These are phyloP conservation scores for Takifugu bimaculatus DNA, from an alignment of 2,113 vertebrate species.

Conservation along the genomic window DNA sequence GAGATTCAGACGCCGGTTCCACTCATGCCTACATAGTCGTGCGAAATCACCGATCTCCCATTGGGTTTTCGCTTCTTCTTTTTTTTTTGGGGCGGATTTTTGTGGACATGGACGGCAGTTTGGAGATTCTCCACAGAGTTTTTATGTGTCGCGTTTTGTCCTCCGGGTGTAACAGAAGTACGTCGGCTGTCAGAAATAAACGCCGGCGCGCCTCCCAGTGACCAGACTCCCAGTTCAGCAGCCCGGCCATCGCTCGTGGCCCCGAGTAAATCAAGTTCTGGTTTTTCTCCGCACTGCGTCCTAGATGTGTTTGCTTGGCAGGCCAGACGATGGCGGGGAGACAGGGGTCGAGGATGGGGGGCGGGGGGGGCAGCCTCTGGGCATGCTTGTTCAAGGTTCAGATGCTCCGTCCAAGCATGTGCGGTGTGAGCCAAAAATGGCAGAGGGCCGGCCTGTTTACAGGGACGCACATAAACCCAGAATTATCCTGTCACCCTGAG, in stretches of 20 bases:
- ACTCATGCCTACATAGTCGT: no score
- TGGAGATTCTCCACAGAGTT: not conserved
- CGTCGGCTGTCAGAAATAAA: conserved; percentile 34
- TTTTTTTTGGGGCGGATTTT: not conserved
- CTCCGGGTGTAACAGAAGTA: conserved; percentile 26
- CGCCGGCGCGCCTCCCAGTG: not conserved
- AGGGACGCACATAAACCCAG: conserved; percentile 18
- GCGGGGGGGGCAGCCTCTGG: conserved; percentile 18
- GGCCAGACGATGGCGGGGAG: not conserved
- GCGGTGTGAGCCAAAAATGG: conserved; percentile 17
- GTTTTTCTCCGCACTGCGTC: conserved; percentile 4
- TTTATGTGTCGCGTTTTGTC: conserved; percentile 37
- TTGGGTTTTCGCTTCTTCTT: not conserved
- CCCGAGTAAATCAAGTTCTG: not conserved
- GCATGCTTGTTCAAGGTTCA: conserved; percentile 37
- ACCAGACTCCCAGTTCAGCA: no score
- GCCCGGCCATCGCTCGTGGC: no score
- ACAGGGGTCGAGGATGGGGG: conserved; percentile 11
- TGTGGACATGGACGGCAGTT: conserved; percentile 3
- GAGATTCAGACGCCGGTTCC: conserved; percentile 1
- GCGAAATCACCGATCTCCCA: no score
- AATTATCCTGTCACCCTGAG: conserved; percentile 20
- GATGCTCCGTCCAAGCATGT: conserved; percentile 38
- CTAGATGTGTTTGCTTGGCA: conserved; percentile 41
- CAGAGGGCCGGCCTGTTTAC: conserved; percentile 18